Base-by-base conservation (phyloP, 2,888 invertebrate genomes). In the Cosmia trapezina region DNA sequence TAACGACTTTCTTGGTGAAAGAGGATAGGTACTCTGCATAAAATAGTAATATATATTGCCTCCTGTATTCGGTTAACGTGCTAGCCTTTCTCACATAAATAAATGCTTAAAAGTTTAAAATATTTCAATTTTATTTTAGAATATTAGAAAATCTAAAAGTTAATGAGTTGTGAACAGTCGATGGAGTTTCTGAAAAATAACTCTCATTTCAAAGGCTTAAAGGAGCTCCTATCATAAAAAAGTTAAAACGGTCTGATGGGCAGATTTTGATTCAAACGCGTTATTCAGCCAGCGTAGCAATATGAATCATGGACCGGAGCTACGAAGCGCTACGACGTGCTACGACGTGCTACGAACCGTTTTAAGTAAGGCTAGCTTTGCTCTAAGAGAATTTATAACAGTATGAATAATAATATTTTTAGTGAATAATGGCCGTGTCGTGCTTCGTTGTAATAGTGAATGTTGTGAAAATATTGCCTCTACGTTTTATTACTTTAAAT, bases 231-330 rank as follows among this genome's bases (percentile, higher is more conserved):
- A 71, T 51, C 43, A 75, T 83, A 76, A 83, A 81, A 82, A 81
- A 83, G 83, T 80, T 84, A 84, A 85, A 88, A 86, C 86, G 86
- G 80, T 88, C 87, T 86, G 89, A 87, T 87, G 87, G 84, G 85
- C 88, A 88, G 88, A 88, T 90, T 90, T 86, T 84, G 88, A 89
- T 88, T 88, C 87, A 87, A 91, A 90, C 87, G 88, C 87, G 81
- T 86, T 88, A 90, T 88, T 88, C 90, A 90, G 86, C 75, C 84
- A 88, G 83, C 90, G 90, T 87, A 88, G 89, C 90, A 88, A 88
- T 91, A 91, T 92, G 88, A 90, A 89, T 90, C 88, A 89, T 83
- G 78, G 77, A 73, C 19, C 37, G 67, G 87, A 90, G 83, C 73
- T 84, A 87, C 80, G 74, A 80, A 74, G 41, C 28, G 28, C 72